Evolutionary conservation across 2,888 invertebrate species (phyloP), one percentile per base, ranked within the genome.

Genomic region (Heliconius sara): DNA sequence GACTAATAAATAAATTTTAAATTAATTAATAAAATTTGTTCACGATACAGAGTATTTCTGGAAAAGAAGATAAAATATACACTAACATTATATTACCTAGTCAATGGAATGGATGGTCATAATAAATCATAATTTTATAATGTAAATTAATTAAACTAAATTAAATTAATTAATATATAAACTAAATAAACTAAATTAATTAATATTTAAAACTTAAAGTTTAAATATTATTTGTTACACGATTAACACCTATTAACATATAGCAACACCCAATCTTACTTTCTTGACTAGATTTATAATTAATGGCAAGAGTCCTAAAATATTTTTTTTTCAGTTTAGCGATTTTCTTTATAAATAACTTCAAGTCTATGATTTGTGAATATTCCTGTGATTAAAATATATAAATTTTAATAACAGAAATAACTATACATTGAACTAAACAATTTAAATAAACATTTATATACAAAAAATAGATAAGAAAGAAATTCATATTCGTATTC

Each of bases 271-370:
- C 52, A 12, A 19, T 60, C 34, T 73, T 73, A 34, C 3, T 60
- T n/a, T 52, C 22, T 57, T 73, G 72, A 73, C 72, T 73, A 73
- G 72, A 57, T 57, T 30, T 30, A 73, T 34, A 60, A 16, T 73
- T 34, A 34, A 34, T 57, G n/a, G 13, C 52, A 34, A 34, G 13
- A 22, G 2, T 13, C 1, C 19, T 57, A 2, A n/a, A 34, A 43
- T 12, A 19, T 34, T 60, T 3, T 13, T 3, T 34, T 57, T 57
- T 30, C 57, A 3, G n/a, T 72, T 34, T 30, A 27, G 27, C 19
- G 47, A 25, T 13, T 27, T 25, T 25, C 19, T 52, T 27, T 27
- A n/a, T 43, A n/a, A 68, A 13, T 3, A 68, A 68, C 13, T 43
- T 70, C 25, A 57, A 30, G 13, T 72, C 7, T 12, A 52, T 52